Evolutionary conservation across 2,797 vertebrate genomes (phyloP), one percentile per base, ranked within the genome.

Genomic region (Sciurus carolinensis): DNA sequence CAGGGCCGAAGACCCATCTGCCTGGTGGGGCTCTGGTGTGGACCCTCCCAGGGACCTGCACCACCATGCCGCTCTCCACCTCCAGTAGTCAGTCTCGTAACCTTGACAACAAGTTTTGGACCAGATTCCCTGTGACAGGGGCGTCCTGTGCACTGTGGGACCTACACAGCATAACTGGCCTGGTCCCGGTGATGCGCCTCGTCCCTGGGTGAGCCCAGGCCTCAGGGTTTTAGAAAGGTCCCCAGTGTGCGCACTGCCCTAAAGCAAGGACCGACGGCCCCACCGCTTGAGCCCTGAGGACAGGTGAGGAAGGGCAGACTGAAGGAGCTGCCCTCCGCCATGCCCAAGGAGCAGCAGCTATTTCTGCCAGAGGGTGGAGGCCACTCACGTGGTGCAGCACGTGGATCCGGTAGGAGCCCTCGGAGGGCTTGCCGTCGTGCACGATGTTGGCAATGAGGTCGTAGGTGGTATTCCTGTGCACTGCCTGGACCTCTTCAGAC

Each of bases 371-470:
- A 50, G 22, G 57, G 57, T 24, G 4, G 28, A 13, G 5, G 17
- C 2, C 86, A 98, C 99, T 98, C 98, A 99, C 99, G 0, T 99
- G 99, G 98, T 99, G 99, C 73, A 99, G 98, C 90, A 99, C 99
- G 0, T 99, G 99, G 97, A 99, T 99, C 95, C 99, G 99, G 98
- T 99, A 99, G 0, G 99, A 99, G 89, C 99, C 99, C 95, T 99
- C 99, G 0, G 99, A 97, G 1, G 99, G 99, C 80, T 99, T 99
- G 95, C 99, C 99, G 3, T 99, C 99, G 26, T 99, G 99, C 86
- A 99, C 99, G 0, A 99, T 98, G 87, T 99, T 99, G 93, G 99
- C 99, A 0, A 99, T 98, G 7, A 99, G 99, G 97, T 99, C 99
- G 0, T 99, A 99, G 8, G 99, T 99, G 7, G 99, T 99, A 97